Base-by-base conservation (phyloP, 1,140 invertebrate genomes). In the Caenorhabditis inopinata region DNA sequence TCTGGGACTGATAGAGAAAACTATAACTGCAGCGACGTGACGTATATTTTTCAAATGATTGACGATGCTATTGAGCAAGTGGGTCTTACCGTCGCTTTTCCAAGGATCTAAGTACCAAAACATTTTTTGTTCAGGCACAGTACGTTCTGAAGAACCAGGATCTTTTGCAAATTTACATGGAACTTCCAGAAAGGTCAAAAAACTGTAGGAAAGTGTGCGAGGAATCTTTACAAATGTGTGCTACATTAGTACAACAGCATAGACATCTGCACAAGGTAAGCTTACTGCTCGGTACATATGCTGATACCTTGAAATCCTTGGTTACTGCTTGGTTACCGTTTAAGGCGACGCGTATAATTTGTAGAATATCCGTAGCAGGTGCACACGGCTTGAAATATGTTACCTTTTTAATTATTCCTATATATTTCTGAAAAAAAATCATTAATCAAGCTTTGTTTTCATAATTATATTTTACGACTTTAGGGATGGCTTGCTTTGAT, bases 41-140 rank as follows among this genome's bases (percentile, higher is more conserved):
- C 58, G n/a, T 68, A 68, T 12, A 68, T 68, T 11, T 68, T 68
- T 42, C 58, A 68, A 18, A 68, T 38, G 58, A 68, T 68, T 68
- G 58, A 68, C 32, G 58, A 68, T 42, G 58, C 58, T 38, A 32
- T 68, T n/a, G 58, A 68, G 16, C 58, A 68, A 32, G 58, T 68
- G 23, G 14, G 38, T 42, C 14, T 5, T n/a, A n/a, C n/a, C n/a
- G n/a, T n/a, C n/a, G n/a, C n/a, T 42, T 42, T 42, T 42, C 38
- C 5, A 21, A 1, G 7, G 0, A 38, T 42, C n/a, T 0, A 29
- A n/a, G n/a, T 21, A 68, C 29, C 21, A 27, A 42, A 42, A 14
- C 38, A 42, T 7, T 42, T 11, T 27, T 53, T 7, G 29, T 68
- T 9, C 32, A 68, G 58, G 32, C 58, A 38, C 58, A 68, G 21